Evolutionary conservation across 2,888 invertebrate species (phyloP).

Genomic region (Amblyteles armatorius): DNA sequence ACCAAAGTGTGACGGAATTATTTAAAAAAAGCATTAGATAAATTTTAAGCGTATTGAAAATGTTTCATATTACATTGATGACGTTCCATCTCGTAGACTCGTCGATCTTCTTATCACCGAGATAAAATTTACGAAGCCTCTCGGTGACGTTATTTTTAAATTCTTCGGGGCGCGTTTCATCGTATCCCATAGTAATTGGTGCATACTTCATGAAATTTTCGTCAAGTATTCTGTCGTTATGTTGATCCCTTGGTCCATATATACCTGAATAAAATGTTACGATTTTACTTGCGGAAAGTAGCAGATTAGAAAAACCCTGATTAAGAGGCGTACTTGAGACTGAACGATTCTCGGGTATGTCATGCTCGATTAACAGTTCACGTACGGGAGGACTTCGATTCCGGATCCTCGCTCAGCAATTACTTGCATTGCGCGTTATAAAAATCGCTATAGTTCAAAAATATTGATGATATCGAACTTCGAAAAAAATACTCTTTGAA

Average conservation of each 20-base stretch:
- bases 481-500: no score
- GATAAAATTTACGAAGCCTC: constrained; percentile 86
- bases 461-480: no score
- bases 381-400: no score
- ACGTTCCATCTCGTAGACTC: constrained; percentile 85
- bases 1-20: neutral
- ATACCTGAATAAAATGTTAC: constrained; percentile 69
- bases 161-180: constrained; percentile 85
- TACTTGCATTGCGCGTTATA: no score
- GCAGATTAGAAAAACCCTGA: neutral
- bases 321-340: no score
- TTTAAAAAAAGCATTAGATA: neutral
- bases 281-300: neutral
- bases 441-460: neutral
- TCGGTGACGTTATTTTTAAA: constrained; percentile 84
- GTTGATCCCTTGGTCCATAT: constrained; percentile 83
- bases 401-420: no score
- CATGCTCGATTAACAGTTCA: no score
- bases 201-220: constrained; percentile 86
- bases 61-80: constrained; percentile 86
- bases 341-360: no score
- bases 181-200: constrained; percentile 88
- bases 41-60: neutral
- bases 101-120: constrained; percentile 85
- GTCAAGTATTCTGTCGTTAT: constrained; percentile 86